Evolutionary conservation across 2,888 invertebrate species (phyloP).

Genomic region (Calephelis perditalis): DNA sequence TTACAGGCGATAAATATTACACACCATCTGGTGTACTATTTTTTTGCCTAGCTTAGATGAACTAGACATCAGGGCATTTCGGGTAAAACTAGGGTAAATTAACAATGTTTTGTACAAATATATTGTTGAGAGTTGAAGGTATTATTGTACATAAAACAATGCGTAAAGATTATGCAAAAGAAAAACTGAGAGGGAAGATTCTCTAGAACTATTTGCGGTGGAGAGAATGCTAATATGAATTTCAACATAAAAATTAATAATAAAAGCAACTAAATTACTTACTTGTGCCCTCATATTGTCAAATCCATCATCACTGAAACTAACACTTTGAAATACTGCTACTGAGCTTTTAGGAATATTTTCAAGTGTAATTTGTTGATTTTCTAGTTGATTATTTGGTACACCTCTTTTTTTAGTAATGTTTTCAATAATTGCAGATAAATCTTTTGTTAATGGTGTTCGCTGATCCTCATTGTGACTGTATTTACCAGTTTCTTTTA

Average conservation of each 20-base stretch:
- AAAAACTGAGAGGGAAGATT: too few relatives aligned
- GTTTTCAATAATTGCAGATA: conserved; percentile 76
- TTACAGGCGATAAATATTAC: too few relatives aligned
- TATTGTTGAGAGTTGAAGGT: too few relatives aligned
- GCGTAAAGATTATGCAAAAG: too few relatives aligned
- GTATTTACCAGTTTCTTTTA: conserved; percentile 41
- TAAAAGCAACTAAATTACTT: conserved; percentile 30
- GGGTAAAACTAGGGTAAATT: too few relatives aligned
- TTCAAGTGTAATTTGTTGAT: conserved; percentile 60
- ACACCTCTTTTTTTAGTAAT: conserved; percentile 54
- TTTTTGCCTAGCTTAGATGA: too few relatives aligned
- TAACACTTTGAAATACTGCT: conserved; percentile 82
- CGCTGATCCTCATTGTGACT: conserved; percentile 44
- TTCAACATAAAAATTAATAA: conserved; percentile 1
- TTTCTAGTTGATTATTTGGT: conserved; percentile 33
- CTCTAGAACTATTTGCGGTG: too few relatives aligned
- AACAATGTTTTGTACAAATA: too few relatives aligned
- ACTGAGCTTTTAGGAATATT: conserved; percentile 77
- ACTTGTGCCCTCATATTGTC: conserved; percentile 80
- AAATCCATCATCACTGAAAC: conserved; percentile 42
- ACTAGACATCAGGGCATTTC: too few relatives aligned
- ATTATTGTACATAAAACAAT: too few relatives aligned
- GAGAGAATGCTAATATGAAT: too few relatives aligned
- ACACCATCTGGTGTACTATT: too few relatives aligned
- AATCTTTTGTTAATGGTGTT: conserved; percentile 69